Evolutionary conservation across 1,140 invertebrate genomes (phyloP), one percentile per base, ranked within the genome.

Genomic region (Armadillidium nasatum): DNA sequence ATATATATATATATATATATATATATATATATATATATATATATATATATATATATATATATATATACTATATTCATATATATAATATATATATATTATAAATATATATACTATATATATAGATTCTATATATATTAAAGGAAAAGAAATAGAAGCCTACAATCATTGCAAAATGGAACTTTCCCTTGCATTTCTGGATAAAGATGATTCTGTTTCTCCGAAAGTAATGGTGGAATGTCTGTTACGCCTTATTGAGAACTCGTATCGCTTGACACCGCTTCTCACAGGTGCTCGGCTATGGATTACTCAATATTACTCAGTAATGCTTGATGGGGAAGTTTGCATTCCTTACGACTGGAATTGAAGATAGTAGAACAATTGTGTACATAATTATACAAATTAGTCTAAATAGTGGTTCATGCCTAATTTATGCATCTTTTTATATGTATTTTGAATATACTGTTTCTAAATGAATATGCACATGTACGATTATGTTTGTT

Each of bases 331-430:
- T 85, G 95, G 95, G 3, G 90, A 94, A 78, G 88, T 96, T 74
- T 96, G 93, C 83, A 91, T 97, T 83, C 94, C 95, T n/a, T 97
- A 94, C 94, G 91, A 97, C 84, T 97, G 93, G 88, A 90, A 90
- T 21, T 13, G 7, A 60, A 60, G 7, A 33, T 33, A 6, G 6
- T 33, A 1, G 6, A 3, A 33, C 33, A 33, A 33, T 33, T 33
- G 33, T 33, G 33, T 33, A 33, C 6, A 6, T 33, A 33, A 33
- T 3, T 3, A 33, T 3, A 33, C 6, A 33, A 33, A 33, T 33
- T 33, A 33, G 2, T 33, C 33, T 33, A 6, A 33, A 33, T 33
- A 33, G 33, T 33, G 33, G 33, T 33, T 6, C 1, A 33, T 33
- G 6, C 2, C 33, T 33, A 33, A 33, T n/a, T n/a, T n/a, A n/a